phyloP scores from a whole-genome alignment of 2,113 vertebrate species.

The Aix galericulata region DNA sequence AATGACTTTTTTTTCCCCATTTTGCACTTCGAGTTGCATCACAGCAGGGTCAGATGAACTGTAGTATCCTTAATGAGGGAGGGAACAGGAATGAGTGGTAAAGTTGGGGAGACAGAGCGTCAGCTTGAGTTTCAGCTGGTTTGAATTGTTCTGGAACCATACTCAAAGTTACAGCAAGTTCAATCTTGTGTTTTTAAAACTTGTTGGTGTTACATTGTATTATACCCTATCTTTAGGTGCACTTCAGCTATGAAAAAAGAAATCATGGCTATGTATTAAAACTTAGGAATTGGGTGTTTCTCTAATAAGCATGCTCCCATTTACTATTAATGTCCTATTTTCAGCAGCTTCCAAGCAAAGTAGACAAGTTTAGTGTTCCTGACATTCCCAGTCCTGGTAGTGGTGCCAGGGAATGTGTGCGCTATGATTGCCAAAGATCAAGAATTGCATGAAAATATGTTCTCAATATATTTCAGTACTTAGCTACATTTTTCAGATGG shows the following conservation, averaged over 20 bases:
- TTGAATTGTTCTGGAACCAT: neutral
- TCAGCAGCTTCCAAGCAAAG: slow-evolving; percentile 10
- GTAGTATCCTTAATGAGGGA: neutral
- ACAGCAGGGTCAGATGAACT: rapidly evolving
- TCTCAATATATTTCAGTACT: slow-evolving; percentile 15
- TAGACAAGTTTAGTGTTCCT: neutral
- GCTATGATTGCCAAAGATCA: slow-evolving; percentile 12
- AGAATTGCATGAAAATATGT: slow-evolving; percentile 28
- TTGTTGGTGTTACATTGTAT: neutral
- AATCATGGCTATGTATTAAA: neutral
- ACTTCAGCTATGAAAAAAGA: neutral
- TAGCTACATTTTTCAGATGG: neutral
- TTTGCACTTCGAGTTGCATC: neutral
- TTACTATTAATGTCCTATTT: neutral
- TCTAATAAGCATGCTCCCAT: neutral
- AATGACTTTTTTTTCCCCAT: neutral
- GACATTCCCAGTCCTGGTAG: neutral
- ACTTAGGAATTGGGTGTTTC: neutral
- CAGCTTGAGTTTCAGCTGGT: neutral
- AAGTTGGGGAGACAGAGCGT: neutral
- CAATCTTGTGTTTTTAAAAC: neutral
- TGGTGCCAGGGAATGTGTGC: slow-evolving; percentile 41
- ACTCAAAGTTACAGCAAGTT: neutral
- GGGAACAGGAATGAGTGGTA: neutral
- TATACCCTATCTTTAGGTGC: neutral